Conservation (phyloP, 2,888 invertebrate species). For the Vanessa cardui region DNA sequence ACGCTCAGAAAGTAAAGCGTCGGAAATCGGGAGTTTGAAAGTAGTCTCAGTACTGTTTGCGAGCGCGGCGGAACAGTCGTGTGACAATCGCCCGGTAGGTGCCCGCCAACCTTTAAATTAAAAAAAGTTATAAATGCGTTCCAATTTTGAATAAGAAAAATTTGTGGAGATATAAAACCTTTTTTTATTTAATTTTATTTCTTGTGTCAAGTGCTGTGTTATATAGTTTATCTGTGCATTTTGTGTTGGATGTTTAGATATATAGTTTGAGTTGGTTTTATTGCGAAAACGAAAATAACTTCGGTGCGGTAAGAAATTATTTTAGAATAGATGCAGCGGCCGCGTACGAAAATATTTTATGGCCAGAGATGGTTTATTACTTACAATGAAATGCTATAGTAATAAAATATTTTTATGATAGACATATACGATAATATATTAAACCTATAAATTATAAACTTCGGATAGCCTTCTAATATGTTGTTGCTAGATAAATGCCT, state of each 20-base stretch:
- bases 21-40: constrained; percentile 65
- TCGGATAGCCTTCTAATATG: too few species aligned
- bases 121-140: constrained; percentile 39
- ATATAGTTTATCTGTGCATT: constrained; percentile 31
- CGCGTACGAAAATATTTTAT: constrained; percentile 40
- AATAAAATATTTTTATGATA: constrained; percentile 24
- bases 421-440: not conserved
- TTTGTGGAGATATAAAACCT: constrained; percentile 15
- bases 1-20: constrained; percentile 60
- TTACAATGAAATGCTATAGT: constrained; percentile 22
- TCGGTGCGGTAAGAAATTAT: constrained; percentile 66
- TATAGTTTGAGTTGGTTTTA: constrained; percentile 55
- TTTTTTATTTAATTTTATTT: constrained; percentile 11
- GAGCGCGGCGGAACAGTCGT: constrained; percentile 59
- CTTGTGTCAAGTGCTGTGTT: constrained; percentile 40
- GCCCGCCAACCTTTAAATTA: constrained; percentile 33
- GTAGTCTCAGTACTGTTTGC: constrained; percentile 60
- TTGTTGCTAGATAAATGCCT: too few species aligned
- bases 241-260: constrained; percentile 32
- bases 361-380: constrained; percentile 28
- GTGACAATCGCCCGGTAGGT: constrained; percentile 66
- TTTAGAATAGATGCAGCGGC: constrained; percentile 59
- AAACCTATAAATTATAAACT: too few species aligned
- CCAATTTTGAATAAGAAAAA: constrained; percentile 31
- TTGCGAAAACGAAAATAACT: constrained; percentile 70